Evolutionary conservation across 1,140 invertebrate species (phyloP).

Genomic region (Campoletis sonorensis): DNA sequence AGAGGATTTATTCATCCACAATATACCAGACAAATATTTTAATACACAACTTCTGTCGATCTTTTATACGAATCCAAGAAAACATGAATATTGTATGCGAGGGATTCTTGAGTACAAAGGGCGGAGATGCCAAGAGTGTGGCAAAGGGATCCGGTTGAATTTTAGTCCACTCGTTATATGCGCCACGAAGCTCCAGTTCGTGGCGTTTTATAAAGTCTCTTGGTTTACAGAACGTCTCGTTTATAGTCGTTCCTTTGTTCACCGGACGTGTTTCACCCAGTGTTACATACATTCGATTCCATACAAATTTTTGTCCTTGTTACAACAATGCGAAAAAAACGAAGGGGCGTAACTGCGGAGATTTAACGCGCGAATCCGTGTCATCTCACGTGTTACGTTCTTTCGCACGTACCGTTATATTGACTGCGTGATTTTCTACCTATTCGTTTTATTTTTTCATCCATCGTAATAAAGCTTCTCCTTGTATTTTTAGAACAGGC

Average conservation of each 20-base stretch:
- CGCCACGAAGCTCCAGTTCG: background rate
- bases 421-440: too few species aligned
- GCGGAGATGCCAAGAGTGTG: background rate
- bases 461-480: background rate
- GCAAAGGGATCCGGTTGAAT: background rate
- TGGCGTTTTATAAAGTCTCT: background rate
- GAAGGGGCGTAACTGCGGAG: background rate
- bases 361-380: background rate
- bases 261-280: background rate
- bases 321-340: background rate
- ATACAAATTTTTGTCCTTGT: background rate
- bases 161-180: background rate
- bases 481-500: background rate
- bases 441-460: background rate
- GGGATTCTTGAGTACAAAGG: background rate
- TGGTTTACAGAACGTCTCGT: background rate
- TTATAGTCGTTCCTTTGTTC: constrained; percentile 9
- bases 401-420: background rate
- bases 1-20: too few species aligned
- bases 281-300: background rate
- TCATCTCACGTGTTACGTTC: background rate
- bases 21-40: too few species aligned
- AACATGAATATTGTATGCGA: background rate
- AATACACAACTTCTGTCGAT: too few species aligned
- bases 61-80: too few species aligned